These are phyloP conservation scores for Serrognathus titanus DNA, from an alignment of 2,888 invertebrate species.

Conservation along the genomic window DNA sequence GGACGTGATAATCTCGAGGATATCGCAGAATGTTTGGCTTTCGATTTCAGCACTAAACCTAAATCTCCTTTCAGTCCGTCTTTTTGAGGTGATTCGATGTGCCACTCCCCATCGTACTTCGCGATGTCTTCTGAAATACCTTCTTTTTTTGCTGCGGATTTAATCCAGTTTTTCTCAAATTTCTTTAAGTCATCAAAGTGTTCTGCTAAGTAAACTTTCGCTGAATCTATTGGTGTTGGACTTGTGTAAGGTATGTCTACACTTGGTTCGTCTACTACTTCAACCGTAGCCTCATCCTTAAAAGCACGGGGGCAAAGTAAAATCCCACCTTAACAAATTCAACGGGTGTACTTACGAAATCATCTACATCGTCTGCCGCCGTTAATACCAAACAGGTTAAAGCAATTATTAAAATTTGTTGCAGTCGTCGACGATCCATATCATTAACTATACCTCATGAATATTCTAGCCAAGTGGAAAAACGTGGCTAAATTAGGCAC, in stretches of 20 bases:
- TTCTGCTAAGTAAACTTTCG: slow-evolving; percentile 72
- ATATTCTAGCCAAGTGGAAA: slow-evolving; percentile 1
- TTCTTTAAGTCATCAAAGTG: slow-evolving; percentile 76
- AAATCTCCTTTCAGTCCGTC: slow-evolving; percentile 76
- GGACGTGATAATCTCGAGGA: slow-evolving; percentile 72
- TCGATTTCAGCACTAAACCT: slow-evolving; percentile 86
- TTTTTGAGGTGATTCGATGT: slow-evolving; percentile 71
- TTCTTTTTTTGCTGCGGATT: slow-evolving; percentile 90
- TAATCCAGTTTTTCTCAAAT: slow-evolving; percentile 78
- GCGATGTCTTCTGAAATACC: slow-evolving; percentile 82
- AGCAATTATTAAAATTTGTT: not conserved
- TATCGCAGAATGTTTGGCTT: slow-evolving; percentile 96
- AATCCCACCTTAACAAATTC: not conserved
- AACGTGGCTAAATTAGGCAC: slow-evolving; percentile 5
- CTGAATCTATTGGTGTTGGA: slow-evolving; percentile 61
- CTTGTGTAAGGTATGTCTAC: slow-evolving; percentile 63
- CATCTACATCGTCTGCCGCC: slow-evolving; percentile 24
- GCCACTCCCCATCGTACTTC: slow-evolving; percentile 89
- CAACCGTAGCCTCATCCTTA: slow-evolving; percentile 39
- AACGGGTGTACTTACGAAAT: slow-evolving; percentile 29
- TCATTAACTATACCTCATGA: slow-evolving; percentile 9
- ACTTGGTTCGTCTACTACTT: slow-evolving; percentile 38
- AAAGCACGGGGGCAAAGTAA: not conserved
- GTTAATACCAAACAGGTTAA: slow-evolving; percentile 13
- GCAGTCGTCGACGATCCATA: not conserved